Evolutionary conservation across 2,113 vertebrate genomes (phyloP), one percentile per base, ranked within the genome.

Genomic region (Polyodon spathula): DNA sequence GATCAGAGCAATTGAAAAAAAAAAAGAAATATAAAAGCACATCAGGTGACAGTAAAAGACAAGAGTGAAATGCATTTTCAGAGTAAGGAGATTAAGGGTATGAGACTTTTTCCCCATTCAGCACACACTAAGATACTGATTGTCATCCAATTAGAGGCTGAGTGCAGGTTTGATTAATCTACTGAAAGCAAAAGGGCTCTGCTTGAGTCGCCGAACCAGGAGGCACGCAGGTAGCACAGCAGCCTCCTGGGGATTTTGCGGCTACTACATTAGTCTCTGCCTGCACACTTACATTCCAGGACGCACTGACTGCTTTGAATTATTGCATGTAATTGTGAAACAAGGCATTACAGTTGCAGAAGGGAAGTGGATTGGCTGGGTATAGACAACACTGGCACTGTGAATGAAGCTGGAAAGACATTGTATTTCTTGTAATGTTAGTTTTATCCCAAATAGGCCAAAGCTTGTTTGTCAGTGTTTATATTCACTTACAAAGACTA

Each of bases 111-210:
- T 67, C 41, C 60, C 43, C 66, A 60, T 76, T 71, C 73, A 71
- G 67, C 71, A 75, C 64, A 71, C 68, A 61, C 63, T 67, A 66
- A 76, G 65, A 75, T 76, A 43, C 68, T 81, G 84, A 86, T 81
- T 85, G 83, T 81, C 80, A 84, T 74, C 84, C 78, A 86, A 80
- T 89, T 86, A 87, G 75, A 75, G 71, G 44, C 67, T 71, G 67
- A 68, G 71, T 68, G 76, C 61, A 71, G 65, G 69, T 76, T 81
- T 86, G 76, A 86, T 88, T 87, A 84, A 87, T 88, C 79, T 78
- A 66, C 68, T 63, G 71, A 68, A 72, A 78, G 71, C 64, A 69
- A 84, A 78, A 78, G 73, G 72, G 63, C 64, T 69, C 73, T 67
- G 62, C 61, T 76, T 62, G 75, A 81, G 76, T 75, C 76, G 73